Base-by-base conservation (phyloP, 2,797 vertebrate species). In the Centropyge bicolor region DNA sequence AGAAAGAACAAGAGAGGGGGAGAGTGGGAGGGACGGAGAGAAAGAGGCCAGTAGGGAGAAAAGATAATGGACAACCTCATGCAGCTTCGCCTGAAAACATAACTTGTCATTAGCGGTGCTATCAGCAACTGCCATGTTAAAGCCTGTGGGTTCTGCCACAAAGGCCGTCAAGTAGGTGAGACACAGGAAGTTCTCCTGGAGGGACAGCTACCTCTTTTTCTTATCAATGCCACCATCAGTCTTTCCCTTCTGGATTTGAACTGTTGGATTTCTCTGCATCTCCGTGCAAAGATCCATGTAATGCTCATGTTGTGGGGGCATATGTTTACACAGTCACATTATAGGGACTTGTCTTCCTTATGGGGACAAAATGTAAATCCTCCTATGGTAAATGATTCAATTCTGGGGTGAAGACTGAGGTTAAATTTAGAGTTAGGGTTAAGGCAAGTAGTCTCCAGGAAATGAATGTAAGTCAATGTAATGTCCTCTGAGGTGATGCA, bases 31-130 rank as follows among this genome's bases (percentile, higher is more conserved):
- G 76, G 76, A 84, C 68, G 78, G 65, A 84, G 84, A 84, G 80
- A 62, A 68, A 76, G 76, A 91, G 82, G 84, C 80, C 86, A 91
- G 78, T 84, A 81, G 89, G 87, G 87, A 89, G 80, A 76, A 72
- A 31, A 81, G 89, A 89, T 88, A 88, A 89, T 88, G 85, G 87
- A 88, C 83, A 88, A 78, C 78, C 84, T 92, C 88, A 91, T 82
- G 80, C 87, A 91, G 89, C 86, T 86, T 86, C n/a, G 84, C 73
- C 84, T 90, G 85, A 90, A 90, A 92, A 91, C 83, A 88, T 70
- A 89, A 88, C 86, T 87, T 85, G 81, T 93, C 86, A 89, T 92
- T 88, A 92, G 84, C 76, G 45, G 81, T 55, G 84, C 74, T 81
- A 86, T 86, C 80, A 86, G 85, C 82, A 69, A 74, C 76, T 54